These are phyloP conservation scores for Melanostoma mellinum DNA, from an alignment of 2,888 invertebrate species.

Conservation along the genomic window DNA sequence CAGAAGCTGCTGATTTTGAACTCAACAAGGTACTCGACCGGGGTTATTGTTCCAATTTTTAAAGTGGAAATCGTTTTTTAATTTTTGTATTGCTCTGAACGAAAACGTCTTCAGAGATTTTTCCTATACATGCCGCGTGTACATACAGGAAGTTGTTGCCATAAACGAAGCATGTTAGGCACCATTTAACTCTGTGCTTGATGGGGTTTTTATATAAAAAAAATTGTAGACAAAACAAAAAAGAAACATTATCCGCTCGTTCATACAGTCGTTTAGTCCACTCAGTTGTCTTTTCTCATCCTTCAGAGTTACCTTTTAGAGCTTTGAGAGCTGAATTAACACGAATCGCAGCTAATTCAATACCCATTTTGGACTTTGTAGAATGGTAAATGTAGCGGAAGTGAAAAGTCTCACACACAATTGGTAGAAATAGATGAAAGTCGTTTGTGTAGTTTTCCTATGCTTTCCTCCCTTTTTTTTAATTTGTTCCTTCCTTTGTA, in stretches of 20 bases:
- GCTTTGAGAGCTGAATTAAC: conserved; percentile 20
- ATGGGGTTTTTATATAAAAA: conserved; percentile 2
- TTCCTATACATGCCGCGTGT: conserved; percentile 5
- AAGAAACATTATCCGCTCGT: background rate
- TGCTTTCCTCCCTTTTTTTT: conserved; percentile 2
- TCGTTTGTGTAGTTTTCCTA: conserved; percentile 16
- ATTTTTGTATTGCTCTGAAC: background rate
- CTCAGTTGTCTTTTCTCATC: conserved; percentile 2
- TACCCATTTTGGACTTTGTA: conserved; percentile 24
- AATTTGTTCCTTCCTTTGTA: conserved; percentile 5
- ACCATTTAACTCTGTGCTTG: conserved; percentile 47
- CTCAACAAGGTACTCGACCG: conserved; percentile 46
- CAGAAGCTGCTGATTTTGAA: conserved; percentile 34
- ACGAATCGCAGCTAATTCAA: conserved; percentile 32
- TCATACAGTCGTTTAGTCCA: background rate
- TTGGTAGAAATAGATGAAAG: conserved; percentile 30
- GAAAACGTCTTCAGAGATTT: conserved; percentile 38
- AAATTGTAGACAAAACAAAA: background rate
- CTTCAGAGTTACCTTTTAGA: conserved; percentile 6
- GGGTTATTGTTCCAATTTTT: conserved; percentile 58
- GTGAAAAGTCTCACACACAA: conserved; percentile 24
- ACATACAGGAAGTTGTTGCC: conserved; percentile 38
- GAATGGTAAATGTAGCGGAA: conserved; percentile 29
- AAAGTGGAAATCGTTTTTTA: conserved; percentile 45
- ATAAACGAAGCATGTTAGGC: conserved; percentile 36